Conservation (phyloP, 2,113 vertebrate species). For the Hippoglossus stenolepis region DNA sequence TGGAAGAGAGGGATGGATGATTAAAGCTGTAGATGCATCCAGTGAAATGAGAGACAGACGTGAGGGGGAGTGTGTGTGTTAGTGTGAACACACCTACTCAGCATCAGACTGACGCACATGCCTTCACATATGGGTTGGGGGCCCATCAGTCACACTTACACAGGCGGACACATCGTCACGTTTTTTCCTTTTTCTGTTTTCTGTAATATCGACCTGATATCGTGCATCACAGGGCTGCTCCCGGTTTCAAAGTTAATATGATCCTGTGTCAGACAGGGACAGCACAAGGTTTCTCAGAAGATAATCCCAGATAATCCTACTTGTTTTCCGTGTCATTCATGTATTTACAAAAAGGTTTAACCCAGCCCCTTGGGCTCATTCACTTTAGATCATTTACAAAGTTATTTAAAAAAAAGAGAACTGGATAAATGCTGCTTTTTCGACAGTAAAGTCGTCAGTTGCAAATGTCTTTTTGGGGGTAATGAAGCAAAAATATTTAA, state of each 20-base stretch:
- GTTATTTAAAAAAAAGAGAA: not conserved
- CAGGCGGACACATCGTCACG: conserved; percentile 2
- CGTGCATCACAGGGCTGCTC: not conserved
- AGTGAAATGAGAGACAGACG: conserved; percentile 15
- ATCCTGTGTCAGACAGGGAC: not conserved
- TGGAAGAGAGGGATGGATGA: conserved; percentile 4
- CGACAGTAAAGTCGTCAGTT: no score
- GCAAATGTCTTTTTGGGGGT: no score
- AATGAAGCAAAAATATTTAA: not conserved
- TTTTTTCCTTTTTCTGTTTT: conserved; percentile 4
- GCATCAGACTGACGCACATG: conserved; percentile 58
- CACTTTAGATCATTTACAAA: not conserved
- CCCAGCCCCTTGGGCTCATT: not conserved
- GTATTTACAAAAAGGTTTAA: not conserved
- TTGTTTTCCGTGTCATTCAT: not conserved
- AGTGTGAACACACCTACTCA: conserved; percentile 30
- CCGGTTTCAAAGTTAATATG: not conserved
- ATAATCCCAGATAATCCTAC: not conserved
- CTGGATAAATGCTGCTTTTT: no score
- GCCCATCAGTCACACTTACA: conserved; percentile 34
- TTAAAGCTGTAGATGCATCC: not conserved
- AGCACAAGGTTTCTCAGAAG: not conserved
- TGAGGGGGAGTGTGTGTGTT: not conserved
- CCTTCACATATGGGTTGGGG: conserved; percentile 31
- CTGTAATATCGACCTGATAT: not conserved